Base-by-base conservation (phyloP, 2,113 vertebrate species). In the Pipra filicauda region DNA sequence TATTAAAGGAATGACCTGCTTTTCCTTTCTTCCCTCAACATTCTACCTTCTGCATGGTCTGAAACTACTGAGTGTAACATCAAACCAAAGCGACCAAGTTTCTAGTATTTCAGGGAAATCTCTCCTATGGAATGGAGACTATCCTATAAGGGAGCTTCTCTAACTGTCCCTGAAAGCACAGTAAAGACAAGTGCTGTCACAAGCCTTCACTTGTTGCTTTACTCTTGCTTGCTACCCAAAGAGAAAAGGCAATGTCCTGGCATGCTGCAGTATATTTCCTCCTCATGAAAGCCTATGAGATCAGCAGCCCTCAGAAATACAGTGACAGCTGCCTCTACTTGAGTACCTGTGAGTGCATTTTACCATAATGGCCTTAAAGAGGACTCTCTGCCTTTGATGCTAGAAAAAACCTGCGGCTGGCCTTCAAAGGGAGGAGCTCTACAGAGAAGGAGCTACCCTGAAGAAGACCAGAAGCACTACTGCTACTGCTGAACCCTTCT, bases 261-360 rank as follows among this genome's bases (percentile, higher is more conserved):
- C 18, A 12, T 12, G 13, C 23, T 26, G 1, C 8, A 52, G n/a
- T 21, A 14, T 9, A n/a, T 46, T 80, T 31, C 24, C 41, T 76
- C 15, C 49, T 33, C 15, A 6, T 39, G n/a, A 69, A 57, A 70
- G 41, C 37, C 59, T 30, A 4, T 11, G 72, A 44, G 35, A 37
- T 13, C n/a, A 57, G 33, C 44, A 72, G 67, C 46, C 26, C 46
- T 37, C 54, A 54, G 48, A 71, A 83, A 10, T 41, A 43, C 26
- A 27, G 23, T 1, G 0, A 41, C 64, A 59, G 12, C 55, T 70
- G 51, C 55, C 24, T 5, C 10, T 35, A 4, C 26, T 5, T 26
- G 55, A 43, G 55, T 20, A 46, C 8, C 48, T 7, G 9, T 12
- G 57, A 35, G 43, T 2, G 9, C 0, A 1, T 70, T 80, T 81